Base-by-base conservation (phyloP, 2,888 invertebrate genomes). In the Hypomecis atomaria region DNA sequence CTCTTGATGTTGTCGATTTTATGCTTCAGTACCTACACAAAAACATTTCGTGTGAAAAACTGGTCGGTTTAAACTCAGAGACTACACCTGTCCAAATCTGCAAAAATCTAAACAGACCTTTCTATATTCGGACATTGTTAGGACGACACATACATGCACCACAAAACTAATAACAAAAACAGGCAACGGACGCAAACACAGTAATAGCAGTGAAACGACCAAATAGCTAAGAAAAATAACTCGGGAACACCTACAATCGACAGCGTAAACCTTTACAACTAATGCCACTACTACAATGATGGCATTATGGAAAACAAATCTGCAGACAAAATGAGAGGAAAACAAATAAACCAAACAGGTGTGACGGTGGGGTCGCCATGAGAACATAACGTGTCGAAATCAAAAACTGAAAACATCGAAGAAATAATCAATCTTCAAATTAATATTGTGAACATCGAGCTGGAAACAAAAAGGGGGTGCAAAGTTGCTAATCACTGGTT, bases 1-100 rank as follows among this genome's bases (percentile, higher is more conserved):
- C 99, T 95, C 87, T 98, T 95, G 70, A 99, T 97, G 78, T 99
- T 99, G 88, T 98, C 97, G 71, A 98, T 96, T 89, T 97, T 97
- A 86, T 99, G 98, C 92, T 98, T 98, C 88, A 97, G 94, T 75
- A 98, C 96, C 99, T 99, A 93, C 77, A 93, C 83, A 83, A 62
- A 80, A 72, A 72, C 67, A 62, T 55, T 74, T 37, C 71, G 69
- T 73, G 65, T 62, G 42, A 64, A 8, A 69, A 60, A 42, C 4
- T 57, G 34, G 10, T 56, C 34, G 5, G 67, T 74, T 60, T 36
- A 23, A 9, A 65, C 62, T 40, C 55, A 62, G 66, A 62, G 59
- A 54, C 11, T 62, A 55, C 13, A 60, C 57, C 63, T 67, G 71
- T 54, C 72, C 71, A 68, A 76, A 67, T 70, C 62, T 65, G 64